Evolutionary conservation across 2,113 vertebrate species (phyloP), one percentile per base, ranked within the genome.

Genomic region (Aspidoscelis tigris): DNA sequence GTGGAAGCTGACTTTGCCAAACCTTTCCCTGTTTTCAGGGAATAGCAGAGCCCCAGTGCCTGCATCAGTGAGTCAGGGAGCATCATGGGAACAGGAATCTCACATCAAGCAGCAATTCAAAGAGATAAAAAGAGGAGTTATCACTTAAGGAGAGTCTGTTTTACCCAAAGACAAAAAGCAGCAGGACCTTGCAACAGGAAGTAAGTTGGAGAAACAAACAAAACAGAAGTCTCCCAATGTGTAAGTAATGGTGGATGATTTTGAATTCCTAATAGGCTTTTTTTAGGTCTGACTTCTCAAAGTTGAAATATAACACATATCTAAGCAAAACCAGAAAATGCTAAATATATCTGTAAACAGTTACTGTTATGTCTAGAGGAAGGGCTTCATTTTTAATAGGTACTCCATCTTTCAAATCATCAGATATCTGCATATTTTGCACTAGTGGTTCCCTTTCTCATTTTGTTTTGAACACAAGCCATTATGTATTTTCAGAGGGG

Each of bases 1-100:
- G 95, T 84, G 22, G 96, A 95, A 94, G 96, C 97, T 94, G 97
- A 96, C 94, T 96, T 96, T 94, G 89, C 75, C 24, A 94, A 96
- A 70, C 76, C 26, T 43, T 92, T 95, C 93, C 92, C 89, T n/a
- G 80, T 90, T 87, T 90, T 91, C 71, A 82, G 78, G 90, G 90
- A 96, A 89, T 95, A 94, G 88, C 95, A 93, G 72, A 93, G 89
- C 92, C 94, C 92, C 2, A 1, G 39, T 33, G 86, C 88, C 82
- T 89, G 94, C 82, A 92, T 87, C 87, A 95, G 91, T 87, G 82
- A 91, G 84, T 86, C 88, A 39, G 84, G 70, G 83, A 83, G 92
- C 90, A 89, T 89, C 90, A 88, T 92, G 84, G 90, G 93, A 89
- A 94, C 91, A 84, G 89, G 93, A 89, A 93, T 87, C 84, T 94